Evolutionary conservation across 2,113 vertebrate species (phyloP).

Genomic region (Glaucomys volans): DNA sequence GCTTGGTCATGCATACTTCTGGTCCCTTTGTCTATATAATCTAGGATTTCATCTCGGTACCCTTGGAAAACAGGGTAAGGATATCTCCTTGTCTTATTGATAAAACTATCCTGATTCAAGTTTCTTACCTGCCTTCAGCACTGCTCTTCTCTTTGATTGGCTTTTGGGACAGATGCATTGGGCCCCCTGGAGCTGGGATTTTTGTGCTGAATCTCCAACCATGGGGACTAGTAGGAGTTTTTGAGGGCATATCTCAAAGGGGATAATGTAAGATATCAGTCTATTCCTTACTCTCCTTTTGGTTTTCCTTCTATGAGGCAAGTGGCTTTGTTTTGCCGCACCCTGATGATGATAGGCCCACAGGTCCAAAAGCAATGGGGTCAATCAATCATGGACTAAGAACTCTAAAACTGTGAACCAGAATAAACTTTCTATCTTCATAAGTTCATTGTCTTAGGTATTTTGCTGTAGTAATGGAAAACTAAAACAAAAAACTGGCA

Average conservation of each 20-base stretch:
- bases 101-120: neutral
- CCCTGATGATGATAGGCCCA: neutral
- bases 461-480: neutral
- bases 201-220: neutral
- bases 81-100: neutral
- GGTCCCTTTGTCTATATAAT: neutral
- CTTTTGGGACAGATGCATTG: neutral
- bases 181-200: neutral
- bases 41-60: neutral
- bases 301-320: neutral
- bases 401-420: neutral
- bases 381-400: neutral
- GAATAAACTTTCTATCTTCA: neutral
- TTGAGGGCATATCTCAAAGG: neutral
- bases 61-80: neutral
- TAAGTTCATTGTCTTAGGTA: neutral
- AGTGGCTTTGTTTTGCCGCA: neutral
- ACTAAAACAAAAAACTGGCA: neutral
- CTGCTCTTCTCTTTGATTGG: neutral
- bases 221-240: neutral
- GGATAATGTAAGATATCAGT: neutral
- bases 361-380: neutral
- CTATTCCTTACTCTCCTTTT: neutral
- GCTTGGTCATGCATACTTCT: neutral
- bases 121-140: neutral